Percentiles rank a stretch among this genome's conserved stretches.
Conservation (phyloP, 1,140 invertebrate species). For the Dolichoris vasculosae region DNA sequence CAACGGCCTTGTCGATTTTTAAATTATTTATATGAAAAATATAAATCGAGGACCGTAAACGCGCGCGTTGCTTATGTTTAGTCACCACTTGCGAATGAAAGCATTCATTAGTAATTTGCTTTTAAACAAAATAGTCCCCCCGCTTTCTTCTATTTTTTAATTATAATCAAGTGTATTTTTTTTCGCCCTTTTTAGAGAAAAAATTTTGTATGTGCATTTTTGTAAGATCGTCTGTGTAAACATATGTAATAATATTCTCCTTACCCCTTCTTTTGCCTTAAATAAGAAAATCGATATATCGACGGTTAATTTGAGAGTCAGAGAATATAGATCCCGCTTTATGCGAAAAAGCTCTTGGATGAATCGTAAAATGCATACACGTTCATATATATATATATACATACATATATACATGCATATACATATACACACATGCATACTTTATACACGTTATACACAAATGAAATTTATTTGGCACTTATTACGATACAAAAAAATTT, state of each 20-base stretch:
- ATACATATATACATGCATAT: slow-evolving; percentile 16
- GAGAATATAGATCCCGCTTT: slow-evolving; percentile 27
- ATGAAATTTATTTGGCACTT: slow-evolving; percentile 40
- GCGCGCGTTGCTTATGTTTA: slow-evolving; percentile 32
- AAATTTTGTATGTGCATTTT: slow-evolving; percentile 39
- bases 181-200: not conserved
- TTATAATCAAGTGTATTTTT: slow-evolving; percentile 37
- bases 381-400: not conserved
- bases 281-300: slow-evolving; percentile 39
- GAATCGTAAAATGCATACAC: slow-evolving; percentile 17
- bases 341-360: slow-evolving; percentile 18
- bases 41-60: slow-evolving; percentile 35
- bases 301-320: slow-evolving; percentile 22
- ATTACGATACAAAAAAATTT: slow-evolving; percentile 31
- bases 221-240: slow-evolving; percentile 26
- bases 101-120: slow-evolving; percentile 43
- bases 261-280: slow-evolving; percentile 32
- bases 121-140: slow-evolving; percentile 34
- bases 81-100: slow-evolving; percentile 34
- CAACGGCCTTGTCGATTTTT: slow-evolving; percentile 46
- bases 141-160: slow-evolving; percentile 36
- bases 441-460: slow-evolving; percentile 30
- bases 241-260: slow-evolving; percentile 36
- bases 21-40: slow-evolving; percentile 52
- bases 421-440: no score